Evolutionary conservation across 2,797 vertebrate genomes (phyloP), one percentile per base, ranked within the genome.

Genomic region (Aratinga solstitialis): DNA sequence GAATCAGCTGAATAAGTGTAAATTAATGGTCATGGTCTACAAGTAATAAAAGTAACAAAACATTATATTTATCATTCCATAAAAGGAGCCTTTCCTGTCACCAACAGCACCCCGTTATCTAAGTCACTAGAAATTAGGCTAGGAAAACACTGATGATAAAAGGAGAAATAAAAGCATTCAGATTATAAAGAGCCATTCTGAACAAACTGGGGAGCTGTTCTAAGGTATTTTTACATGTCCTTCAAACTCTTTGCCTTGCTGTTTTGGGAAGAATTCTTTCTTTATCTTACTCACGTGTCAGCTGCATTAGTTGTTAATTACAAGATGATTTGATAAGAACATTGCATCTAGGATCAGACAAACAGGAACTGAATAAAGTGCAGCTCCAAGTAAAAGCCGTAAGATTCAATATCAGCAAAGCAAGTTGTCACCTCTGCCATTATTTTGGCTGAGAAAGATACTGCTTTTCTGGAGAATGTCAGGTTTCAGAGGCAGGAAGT

Each of bases 221-320:
- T 43, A 43, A 45, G 56, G 27, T 85, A 72, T 54, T 83, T 90
- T 81, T 56, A 34, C 18, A 20, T 42, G 84, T 63, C 69, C 43
- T 94, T 91, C 67, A 87, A 91, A 73, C 30, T 75, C 69, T 34
- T 27, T 53, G 48, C 36, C 38, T 79, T 58, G 30, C 45, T 87
- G 45, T 59, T 91, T 56, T 47, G 51, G 56, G 47, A 81, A 56
- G n/a, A 51, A 51, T 67, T 78, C 50, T 34, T 87, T 87, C 56
- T 84, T 59, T 19, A 79, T 38, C 59, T 91, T 89, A 90, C 32
- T 89, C 63, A 69, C 66, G 13, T 3, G 1, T 73, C 71, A 74
- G 43, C 84, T 83, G 74, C 36, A 7, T 76, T 93, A 90, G 51
- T 51, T 63, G 58, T 50, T 91, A 94, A 91, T 94, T 84, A 75